A percentile compares a stretch with the other conserved stretches of the same genome.
These are phyloP conservation scores for Pangasianodon hypophthalmus DNA, from an alignment of 2,113 vertebrate species.

Conservation along the genomic window DNA sequence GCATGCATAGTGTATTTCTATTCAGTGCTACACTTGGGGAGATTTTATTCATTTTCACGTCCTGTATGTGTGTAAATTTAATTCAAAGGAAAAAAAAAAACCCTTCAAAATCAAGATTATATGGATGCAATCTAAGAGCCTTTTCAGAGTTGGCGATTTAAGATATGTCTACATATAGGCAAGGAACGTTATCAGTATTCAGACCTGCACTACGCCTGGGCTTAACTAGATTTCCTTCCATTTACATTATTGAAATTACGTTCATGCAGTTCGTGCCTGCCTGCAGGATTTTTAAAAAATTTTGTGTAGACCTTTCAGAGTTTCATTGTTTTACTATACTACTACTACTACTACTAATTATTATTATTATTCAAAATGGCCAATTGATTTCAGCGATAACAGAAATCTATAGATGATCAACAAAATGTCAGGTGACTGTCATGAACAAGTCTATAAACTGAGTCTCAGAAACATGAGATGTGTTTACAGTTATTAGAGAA, in stretches of 20 bases:
- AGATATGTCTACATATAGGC: not conserved
- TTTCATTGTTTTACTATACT: not conserved
- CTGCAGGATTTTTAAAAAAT: not conserved
- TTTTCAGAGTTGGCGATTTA: not conserved
- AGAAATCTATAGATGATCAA: not conserved
- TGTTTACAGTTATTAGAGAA: not conserved
- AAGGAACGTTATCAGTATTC: slow-evolving; percentile 5
- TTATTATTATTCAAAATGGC: too few relatives aligned
- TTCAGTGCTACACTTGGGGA: not conserved
- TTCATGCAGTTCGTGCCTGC: not conserved
- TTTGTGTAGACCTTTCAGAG: not conserved
- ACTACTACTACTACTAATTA: not conserved
- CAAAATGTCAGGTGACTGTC: too few relatives aligned
- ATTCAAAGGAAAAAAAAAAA: not conserved
- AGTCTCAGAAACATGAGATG: too few relatives aligned
- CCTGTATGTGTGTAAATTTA: not conserved
- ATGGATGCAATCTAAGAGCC: not conserved
- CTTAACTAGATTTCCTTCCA: slow-evolving; percentile 3
- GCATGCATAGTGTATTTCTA: not conserved
- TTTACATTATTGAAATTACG: slow-evolving; percentile 8
- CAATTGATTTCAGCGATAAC: not conserved
- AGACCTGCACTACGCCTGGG: not conserved
- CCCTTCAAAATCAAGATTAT: not conserved
- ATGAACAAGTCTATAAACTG: too few relatives aligned
- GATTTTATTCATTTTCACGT: not conserved